Evolutionary conservation across 2,888 invertebrate species (phyloP), one percentile per base, ranked within the genome.

Genomic region (Punctoribates punctum): DNA sequence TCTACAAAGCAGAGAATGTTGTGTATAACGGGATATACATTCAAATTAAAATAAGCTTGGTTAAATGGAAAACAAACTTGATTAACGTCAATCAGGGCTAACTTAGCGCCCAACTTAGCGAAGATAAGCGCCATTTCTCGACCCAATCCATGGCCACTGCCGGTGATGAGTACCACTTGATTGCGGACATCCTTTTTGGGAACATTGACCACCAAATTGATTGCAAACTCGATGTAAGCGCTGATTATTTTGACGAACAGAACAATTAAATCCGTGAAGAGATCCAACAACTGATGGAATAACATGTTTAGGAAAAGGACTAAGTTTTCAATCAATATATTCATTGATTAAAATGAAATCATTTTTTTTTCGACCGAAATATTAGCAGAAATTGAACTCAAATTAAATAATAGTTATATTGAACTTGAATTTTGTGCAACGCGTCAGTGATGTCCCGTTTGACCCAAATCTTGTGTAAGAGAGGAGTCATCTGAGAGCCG

Each of bases 81-180:
- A 54, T 77, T 77, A 11, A 77, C 57, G 51, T 77, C 77, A 46
- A 77, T 17, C 23, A 77, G 34, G 15, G 74, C 74, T n/a, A 77
- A 42, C 27, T 74, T 74, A 20, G 51, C 51, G 4, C 74, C 77
- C 17, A 74, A n/a, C 60, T 29, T 51, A 15, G 74, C 46, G 23
- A 74, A 74, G 8, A 74, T 25, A 6, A 77, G 4, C 9, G 77
- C 65, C 34, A 77, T 25, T 27, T 77, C 74, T 25, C 70, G 46
- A 8, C 77, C 77, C 23, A 77, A 67, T 65, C 77, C 77, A 70
- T 74, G 74, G 17, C 77, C 77, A 38, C 51, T 51, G 17, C 77
- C 77, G 20, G 77, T 77, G 5, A 77, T 73, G 5, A 77, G 48
- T 4, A 62, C 46, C 0, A 74, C 73, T 57, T 74, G 67, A 67